Percentiles rank a stretch among this genome's conserved stretches.
These are phyloP conservation scores for Cyprinodon brontotheroides DNA, from an alignment of 2,113 vertebrate genomes.

Conservation along the genomic window DNA sequence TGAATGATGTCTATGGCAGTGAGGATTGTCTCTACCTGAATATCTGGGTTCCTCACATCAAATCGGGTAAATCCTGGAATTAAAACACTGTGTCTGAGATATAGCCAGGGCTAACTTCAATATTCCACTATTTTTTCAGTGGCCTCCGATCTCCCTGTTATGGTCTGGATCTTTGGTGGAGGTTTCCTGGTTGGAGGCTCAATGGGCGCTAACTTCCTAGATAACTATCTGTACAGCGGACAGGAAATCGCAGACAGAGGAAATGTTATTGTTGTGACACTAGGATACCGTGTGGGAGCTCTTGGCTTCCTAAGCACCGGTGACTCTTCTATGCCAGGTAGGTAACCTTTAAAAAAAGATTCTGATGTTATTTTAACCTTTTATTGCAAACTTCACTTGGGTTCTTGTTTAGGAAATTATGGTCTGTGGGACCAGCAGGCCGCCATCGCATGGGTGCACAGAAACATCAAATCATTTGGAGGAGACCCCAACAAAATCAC, in stretches of 20 bases:
- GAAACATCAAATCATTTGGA: constrained; percentile 91
- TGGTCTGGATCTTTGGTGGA: constrained; percentile 91
- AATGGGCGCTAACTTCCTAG: constrained; percentile 85
- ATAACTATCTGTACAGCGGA: constrained; percentile 89
- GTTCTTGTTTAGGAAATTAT: constrained; percentile 83
- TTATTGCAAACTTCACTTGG: constrained; percentile 6
- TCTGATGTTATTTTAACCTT: background rate
- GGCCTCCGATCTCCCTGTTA: constrained; percentile 86
- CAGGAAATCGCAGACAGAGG: constrained; percentile 88
- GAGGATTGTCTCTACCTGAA: constrained; percentile 96
- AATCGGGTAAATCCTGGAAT: constrained; percentile 43
- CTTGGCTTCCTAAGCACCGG: constrained; percentile 95
- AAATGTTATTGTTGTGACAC: constrained; percentile 90
- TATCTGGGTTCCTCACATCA: constrained; percentile 91
- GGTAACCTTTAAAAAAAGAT: background rate
- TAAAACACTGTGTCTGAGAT: too few relatives aligned
- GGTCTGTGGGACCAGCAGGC: constrained; percentile 95
- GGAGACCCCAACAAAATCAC: constrained; percentile 91
- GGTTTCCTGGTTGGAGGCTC: constrained; percentile 84
- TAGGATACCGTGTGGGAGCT: constrained; percentile 89
- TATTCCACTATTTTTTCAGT: constrained; percentile 71
- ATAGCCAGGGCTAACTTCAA: background rate
- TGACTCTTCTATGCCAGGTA: constrained; percentile 75
- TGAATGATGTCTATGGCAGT: constrained; percentile 72
- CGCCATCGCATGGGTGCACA: constrained; percentile 94